phyloP scores from a whole-genome alignment of 2,113 vertebrate species.

The Actinemys pallida region DNA sequence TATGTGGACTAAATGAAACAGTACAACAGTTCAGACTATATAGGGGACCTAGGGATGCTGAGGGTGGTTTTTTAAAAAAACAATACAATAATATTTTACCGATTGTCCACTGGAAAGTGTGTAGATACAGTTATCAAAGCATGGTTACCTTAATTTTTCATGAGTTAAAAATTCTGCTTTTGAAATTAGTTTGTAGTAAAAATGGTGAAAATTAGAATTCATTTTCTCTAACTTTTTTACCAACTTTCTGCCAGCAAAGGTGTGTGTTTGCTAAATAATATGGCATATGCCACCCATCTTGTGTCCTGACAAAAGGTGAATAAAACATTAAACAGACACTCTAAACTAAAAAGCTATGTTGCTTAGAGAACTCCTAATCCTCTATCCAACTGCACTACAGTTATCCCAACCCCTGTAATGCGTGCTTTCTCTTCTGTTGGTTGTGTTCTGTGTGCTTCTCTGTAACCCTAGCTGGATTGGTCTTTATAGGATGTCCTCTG shows the following conservation, averaged over 20 bases:
- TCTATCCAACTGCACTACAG: accelerated
- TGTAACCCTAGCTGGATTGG: accelerated
- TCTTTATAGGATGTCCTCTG: background rate
- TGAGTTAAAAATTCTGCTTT: background rate
- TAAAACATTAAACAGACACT: background rate
- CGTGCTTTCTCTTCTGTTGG: background rate
- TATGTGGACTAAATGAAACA: background rate
- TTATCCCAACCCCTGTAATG: background rate
- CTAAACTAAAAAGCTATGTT: background rate
- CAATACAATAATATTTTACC: too few species aligned
- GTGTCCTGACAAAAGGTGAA: background rate
- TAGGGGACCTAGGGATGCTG: accelerated
- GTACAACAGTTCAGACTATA: background rate
- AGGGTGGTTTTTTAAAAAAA: background rate
- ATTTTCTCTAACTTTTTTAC: background rate
- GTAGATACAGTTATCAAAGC: background rate
- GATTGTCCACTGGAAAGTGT: accelerated
- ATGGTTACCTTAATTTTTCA: background rate
- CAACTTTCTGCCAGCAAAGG: accelerated
- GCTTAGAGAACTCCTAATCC: background rate
- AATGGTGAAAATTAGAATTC: accelerated
- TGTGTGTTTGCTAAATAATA: background rate
- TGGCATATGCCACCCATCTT: background rate
- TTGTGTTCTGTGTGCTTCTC: background rate
- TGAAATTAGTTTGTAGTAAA: background rate